Percentiles rank a stretch among this genome's conserved stretches.
Conservation (phyloP, 2,888 invertebrate species). For the Troilus luridus region DNA sequence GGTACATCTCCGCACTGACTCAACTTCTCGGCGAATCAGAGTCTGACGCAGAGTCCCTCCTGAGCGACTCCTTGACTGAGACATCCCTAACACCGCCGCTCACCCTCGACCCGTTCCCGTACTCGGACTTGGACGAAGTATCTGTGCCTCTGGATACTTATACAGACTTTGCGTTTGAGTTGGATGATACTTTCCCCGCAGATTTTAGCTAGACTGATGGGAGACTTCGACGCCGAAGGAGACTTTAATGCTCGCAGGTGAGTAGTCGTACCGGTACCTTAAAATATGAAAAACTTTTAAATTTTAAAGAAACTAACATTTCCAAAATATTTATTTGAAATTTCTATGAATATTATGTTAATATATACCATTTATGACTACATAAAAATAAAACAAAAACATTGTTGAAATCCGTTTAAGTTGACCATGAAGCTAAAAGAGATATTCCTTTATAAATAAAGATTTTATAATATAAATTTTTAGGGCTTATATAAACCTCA, state of each 20-base stretch:
- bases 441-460: background rate
- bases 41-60: conserved; percentile 68
- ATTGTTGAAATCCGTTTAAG: background rate
- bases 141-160: conserved; percentile 62
- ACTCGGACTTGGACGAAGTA: conserved; percentile 62
- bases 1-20: conserved; percentile 85
- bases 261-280: background rate
- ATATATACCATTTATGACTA: background rate
- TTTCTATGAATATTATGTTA: background rate
- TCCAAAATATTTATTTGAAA: background rate
- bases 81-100: conserved; percentile 64
- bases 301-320: background rate
- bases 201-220: conserved; percentile 62
- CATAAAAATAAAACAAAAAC: background rate
- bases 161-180: conserved; percentile 61
- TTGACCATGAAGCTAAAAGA: background rate
- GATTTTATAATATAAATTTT: background rate
- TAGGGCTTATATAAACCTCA: background rate
- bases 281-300: background rate
- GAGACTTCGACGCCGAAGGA: conserved; percentile 52
- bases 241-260: conserved; percentile 26
- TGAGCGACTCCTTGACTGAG: conserved; percentile 67
- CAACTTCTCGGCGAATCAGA: conserved; percentile 73
- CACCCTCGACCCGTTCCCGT: conserved; percentile 59
- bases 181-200: conserved; percentile 63